Conservation (phyloP, 2,113 vertebrate genomes). For the Lonchura striata region DNA sequence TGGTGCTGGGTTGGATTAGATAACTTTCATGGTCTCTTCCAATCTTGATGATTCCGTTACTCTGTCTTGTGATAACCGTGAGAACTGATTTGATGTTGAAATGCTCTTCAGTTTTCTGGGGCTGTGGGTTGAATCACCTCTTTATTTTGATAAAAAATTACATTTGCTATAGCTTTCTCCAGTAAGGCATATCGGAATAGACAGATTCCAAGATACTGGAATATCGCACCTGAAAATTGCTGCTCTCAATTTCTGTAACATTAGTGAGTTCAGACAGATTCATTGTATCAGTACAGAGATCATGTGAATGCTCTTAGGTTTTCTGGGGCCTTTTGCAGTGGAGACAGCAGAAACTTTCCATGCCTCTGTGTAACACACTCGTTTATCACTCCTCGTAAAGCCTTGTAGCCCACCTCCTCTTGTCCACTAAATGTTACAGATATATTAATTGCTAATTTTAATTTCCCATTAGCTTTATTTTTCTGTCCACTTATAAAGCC, state of each 20-base stretch:
- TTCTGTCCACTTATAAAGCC: not conserved
- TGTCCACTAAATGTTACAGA: not conserved
- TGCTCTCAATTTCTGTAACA: not conserved
- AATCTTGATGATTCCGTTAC: not conserved
- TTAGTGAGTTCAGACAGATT: not conserved
- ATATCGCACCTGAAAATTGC: rapidly evolving
- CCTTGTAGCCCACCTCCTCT: not conserved
- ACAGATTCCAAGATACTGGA: not conserved
- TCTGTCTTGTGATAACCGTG: not conserved
- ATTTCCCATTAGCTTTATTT: not conserved
- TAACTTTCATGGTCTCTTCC: not conserved
- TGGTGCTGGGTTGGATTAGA: not conserved
- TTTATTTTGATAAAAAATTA: not conserved
- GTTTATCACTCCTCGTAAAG: not conserved
- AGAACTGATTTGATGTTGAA: not conserved
- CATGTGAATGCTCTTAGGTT: not conserved
- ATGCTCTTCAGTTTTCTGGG: not conserved
- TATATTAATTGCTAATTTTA: not conserved
- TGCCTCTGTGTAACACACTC: not conserved
- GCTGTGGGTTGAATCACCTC: not conserved
- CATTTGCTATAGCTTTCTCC: not conserved
- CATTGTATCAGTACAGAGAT: not conserved
- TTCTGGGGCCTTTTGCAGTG: not conserved
- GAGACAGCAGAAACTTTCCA: not conserved
- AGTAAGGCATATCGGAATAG: not conserved